Base-by-base conservation (phyloP, 2,113 vertebrate species). In the Tragelaphus scriptus region DNA sequence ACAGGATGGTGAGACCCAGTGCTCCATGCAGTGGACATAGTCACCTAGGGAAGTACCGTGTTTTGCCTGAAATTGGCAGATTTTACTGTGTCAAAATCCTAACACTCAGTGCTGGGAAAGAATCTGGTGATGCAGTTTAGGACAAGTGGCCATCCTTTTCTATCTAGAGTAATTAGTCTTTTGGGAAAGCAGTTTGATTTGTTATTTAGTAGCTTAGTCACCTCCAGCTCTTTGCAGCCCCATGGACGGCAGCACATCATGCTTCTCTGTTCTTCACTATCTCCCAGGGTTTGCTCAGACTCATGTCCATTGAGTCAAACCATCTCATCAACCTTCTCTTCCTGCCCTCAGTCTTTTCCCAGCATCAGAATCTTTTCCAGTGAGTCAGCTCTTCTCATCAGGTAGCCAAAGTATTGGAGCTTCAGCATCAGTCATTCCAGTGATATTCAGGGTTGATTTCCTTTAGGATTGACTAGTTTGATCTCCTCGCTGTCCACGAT, bases 161-260 rank as follows among this genome's bases (percentile, higher is more conserved):
- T 3, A 26, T 40, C 21, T 2, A 51, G 32, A 51, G 79, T 58
- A n/a, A 51, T 36, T 56, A 14, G 32, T n/a, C 47, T 68, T 81
- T 56, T 58, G 59, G 49, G 49, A 97, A 86, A 77, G 26, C 32
- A 89, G 17, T n/a, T 90, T 71, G 77, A 30, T 65, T 51, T 77
- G 36, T 25, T 75, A 7, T 25, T 77, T 1, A 26, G 40, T 77
- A 2, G 6, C 71, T 77, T 44, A 44, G 40, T 44, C 40, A 26
- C 3, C 36, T 77, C 40, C 11, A 77, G 40, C 71, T 77, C 71
- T 44, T 44, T 1, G 0, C 40, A 44, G 1, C 36, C 40, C 6
- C 3, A 3, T 77, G 71, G 23, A 77, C 23, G 26, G 71, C 71
- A 44, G 71, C 71, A 44, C 1, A 0, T 44, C 71, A 7, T 14